Evolutionary conservation across 1,140 invertebrate genomes (phyloP).

Genomic region (Zaprionus davidi): DNA sequence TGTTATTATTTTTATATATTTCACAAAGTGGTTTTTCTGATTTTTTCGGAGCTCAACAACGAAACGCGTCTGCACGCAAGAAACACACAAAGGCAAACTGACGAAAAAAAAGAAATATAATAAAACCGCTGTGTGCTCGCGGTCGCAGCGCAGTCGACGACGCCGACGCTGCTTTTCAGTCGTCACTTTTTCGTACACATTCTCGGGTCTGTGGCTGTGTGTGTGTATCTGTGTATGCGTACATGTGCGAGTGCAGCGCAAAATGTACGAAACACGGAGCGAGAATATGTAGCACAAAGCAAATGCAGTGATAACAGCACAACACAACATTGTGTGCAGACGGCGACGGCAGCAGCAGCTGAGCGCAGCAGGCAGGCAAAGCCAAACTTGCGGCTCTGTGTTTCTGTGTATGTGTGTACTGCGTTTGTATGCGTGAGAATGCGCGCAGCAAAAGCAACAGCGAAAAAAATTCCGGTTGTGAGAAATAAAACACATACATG

Average conservation of each 20-base stretch:
- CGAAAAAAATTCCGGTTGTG: slow-evolving; percentile 75
- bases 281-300: slow-evolving; percentile 66
- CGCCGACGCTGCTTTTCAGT: slow-evolving; percentile 37
- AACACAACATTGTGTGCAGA: slow-evolving; percentile 17
- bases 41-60: slow-evolving; percentile 35
- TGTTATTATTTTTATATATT: slow-evolving; percentile 25
- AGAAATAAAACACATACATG: slow-evolving; percentile 48
- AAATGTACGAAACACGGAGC: slow-evolving; percentile 56
- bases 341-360: slow-evolving; percentile 52
- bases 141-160: slow-evolving; percentile 25
- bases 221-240: slow-evolving; percentile 15
- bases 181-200: slow-evolving; percentile 45
- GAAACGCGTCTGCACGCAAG: slow-evolving; percentile 76
- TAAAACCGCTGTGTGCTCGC: slow-evolving; percentile 39
- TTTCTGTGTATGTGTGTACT: slow-evolving; percentile 51
- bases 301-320: slow-evolving; percentile 70
- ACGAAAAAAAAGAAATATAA: slow-evolving; percentile 58
- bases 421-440: slow-evolving; percentile 71
- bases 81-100: slow-evolving; percentile 71
- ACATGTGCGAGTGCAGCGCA: slow-evolving; percentile 40
- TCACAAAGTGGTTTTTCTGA: slow-evolving; percentile 17
- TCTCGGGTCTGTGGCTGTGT: slow-evolving; percentile 7
- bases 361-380: slow-evolving; percentile 42
- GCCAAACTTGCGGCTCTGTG: slow-evolving; percentile 27
- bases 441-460: slow-evolving; percentile 69